phyloP scores from a whole-genome alignment of 2,113 vertebrate genomes.

The Illadopsis cleaveri region DNA sequence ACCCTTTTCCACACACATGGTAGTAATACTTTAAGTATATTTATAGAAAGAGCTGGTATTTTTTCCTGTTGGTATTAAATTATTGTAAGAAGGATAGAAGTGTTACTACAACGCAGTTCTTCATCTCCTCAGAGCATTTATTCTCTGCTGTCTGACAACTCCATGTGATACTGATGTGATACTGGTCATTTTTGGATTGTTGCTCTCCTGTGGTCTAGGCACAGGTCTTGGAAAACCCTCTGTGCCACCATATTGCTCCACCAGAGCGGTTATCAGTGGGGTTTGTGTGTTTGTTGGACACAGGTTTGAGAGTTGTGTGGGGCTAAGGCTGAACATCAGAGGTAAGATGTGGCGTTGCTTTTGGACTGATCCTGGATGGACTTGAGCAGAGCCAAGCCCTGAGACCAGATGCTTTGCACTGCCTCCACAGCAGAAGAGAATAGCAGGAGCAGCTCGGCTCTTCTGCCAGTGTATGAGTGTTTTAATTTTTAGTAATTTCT shows the following conservation, averaged over 20 bases:
- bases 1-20: not conserved
- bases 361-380: not conserved
- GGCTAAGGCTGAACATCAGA: not conserved
- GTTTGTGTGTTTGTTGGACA: not conserved
- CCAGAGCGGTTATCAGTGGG: not conserved
- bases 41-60: conserved; percentile 28
- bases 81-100: not conserved
- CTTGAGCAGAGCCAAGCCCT: not conserved
- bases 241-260: rapidly evolving
- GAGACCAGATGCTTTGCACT: not conserved
- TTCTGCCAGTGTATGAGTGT: not conserved
- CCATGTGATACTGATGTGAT: not conserved
- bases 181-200: rapidly evolving
- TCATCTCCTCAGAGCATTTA: not conserved
- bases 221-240: not conserved
- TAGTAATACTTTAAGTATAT: conserved; percentile 4
- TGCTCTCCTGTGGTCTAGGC: not conserved
- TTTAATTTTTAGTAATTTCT: not conserved
- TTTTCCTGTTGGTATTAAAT: not conserved
- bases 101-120: not conserved
- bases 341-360: not conserved
- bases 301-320: rapidly evolving
- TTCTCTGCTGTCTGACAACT: not conserved
- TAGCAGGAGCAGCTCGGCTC: not conserved
- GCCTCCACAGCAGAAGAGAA: not conserved